phyloP scores from a whole-genome alignment of 1,140 invertebrate genomes.

The Lepidurus couesii region DNA sequence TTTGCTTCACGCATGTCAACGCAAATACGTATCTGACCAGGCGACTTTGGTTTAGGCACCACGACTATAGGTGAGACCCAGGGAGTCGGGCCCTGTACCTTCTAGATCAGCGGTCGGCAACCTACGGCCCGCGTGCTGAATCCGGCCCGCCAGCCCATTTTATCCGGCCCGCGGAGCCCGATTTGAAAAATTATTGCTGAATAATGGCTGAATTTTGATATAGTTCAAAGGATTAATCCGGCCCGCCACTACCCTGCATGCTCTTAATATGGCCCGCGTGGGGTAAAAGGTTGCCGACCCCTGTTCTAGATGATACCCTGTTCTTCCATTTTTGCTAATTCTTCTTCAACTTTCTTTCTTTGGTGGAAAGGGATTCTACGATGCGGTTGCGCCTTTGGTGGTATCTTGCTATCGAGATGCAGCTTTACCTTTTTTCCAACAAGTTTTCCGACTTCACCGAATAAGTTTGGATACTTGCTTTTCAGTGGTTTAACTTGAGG shows the following conservation, averaged over 20 bases:
- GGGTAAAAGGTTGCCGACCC: no score
- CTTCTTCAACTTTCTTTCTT: background rate
- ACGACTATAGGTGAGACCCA: constrained; percentile 41
- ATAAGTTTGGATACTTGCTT: background rate
- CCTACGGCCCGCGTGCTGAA: no score
- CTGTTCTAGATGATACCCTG: constrained; percentile 38
- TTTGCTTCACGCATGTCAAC: constrained; percentile 40
- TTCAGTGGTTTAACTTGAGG: background rate
- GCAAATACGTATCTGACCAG: constrained; percentile 38
- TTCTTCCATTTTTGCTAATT: constrained; percentile 23
- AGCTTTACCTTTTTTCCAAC: constrained; percentile 20
- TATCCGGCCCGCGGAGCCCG: no score
- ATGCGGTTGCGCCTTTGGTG: background rate
- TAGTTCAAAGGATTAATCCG: no score
- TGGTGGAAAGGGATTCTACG: constrained; percentile 28
- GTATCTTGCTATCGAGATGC: background rate
- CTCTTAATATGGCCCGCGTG: no score
- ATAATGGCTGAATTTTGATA: no score
- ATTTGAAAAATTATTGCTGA: no score
- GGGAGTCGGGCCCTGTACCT: constrained; percentile 37
- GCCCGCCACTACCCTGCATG: no score
- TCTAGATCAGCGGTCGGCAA: no score
- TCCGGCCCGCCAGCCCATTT: no score
- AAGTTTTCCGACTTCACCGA: constrained; percentile 23
- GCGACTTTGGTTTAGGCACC: constrained; percentile 39